Evolutionary conservation across 2,888 invertebrate species (phyloP), one percentile per base, ranked within the genome.

Genomic region (Xestoiulus laeticollis): DNA sequence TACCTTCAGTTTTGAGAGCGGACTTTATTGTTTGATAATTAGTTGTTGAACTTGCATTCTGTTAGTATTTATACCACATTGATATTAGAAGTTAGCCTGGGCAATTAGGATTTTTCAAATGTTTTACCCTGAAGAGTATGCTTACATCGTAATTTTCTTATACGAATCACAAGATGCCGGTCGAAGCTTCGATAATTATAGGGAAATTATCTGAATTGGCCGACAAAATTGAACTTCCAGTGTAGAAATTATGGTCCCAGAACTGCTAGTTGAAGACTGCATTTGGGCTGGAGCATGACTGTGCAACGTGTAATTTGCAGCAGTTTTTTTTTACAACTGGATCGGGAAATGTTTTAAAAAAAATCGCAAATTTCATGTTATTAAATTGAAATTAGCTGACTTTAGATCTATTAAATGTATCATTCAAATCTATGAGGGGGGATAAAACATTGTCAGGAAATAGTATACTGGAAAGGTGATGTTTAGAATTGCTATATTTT

Each of bases 301-400:
- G 30, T 14, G 16, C 78, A 78, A 78, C 78, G 30, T 30, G 30
- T 30, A 78, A 78, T 78, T 78, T 78, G 30, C 26, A 78, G 26
- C 78, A 14, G 30, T 16, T 78, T 78, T 48, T n/a, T n/a, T 78
- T 78, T 78, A 78, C 30, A 26, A 14, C 30, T 30, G 30, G 78
- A 78, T 78, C n/a, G 30, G 26, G 78, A 26, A 26, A 78, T 78
- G 26, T 78, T 78, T 78, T n/a, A n/a, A 78, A 78, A 14, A 26
- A 14, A 78, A 14, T 38, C 12, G 78, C 26, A 30, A 78, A 78
- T 78, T 78, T 78, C 78, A 78, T 30, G 78, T 30, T 78, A 78
- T 78, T 78, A 78, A 78, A 78, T 78, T 78, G 78, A 78, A 78
- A 78, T 78, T 78, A 78, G 30, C 78, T 30, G 78, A 30, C 78